Evolutionary conservation across 2,888 invertebrate species (phyloP).

Genomic region (Thymelicus acteon): DNA sequence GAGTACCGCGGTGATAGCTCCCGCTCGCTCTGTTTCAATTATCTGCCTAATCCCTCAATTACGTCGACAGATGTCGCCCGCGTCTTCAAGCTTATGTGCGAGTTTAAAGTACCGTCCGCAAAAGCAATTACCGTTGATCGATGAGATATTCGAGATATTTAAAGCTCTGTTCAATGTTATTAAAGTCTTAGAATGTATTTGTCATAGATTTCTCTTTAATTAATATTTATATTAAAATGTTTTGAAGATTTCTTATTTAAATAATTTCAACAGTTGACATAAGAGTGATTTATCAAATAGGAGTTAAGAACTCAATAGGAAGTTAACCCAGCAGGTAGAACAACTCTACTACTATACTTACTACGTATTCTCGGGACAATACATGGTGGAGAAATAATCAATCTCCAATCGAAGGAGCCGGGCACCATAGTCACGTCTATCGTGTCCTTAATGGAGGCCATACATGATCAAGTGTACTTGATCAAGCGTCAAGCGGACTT

Average conservation of each 20-base stretch:
- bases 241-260: not conserved
- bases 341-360: too few species aligned
- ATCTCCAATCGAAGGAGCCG: too few species aligned
- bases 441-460: too few species aligned
- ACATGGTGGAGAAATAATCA: too few species aligned
- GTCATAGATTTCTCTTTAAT: not conserved
- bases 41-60: conserved; percentile 88
- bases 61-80: conserved; percentile 86
- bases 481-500: too few species aligned
- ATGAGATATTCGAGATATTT: conserved; percentile 49
- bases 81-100: conserved; percentile 83
- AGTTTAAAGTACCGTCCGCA: conserved; percentile 82
- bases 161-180: conserved; percentile 22
- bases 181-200: conserved; percentile 25
- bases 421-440: too few species aligned
- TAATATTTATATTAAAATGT: not conserved
- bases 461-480: too few species aligned
- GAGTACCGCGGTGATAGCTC: conserved; percentile 50
- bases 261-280: too few species aligned
- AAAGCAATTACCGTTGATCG: conserved; percentile 75
- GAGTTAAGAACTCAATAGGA: not conserved
- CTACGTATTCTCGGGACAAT: too few species aligned
- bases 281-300: not conserved
- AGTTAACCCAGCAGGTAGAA: not conserved
- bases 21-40: conserved; percentile 85